Conservation (phyloP, 1,140 invertebrate genomes). For the Macrotrachela quadricornifera region DNA sequence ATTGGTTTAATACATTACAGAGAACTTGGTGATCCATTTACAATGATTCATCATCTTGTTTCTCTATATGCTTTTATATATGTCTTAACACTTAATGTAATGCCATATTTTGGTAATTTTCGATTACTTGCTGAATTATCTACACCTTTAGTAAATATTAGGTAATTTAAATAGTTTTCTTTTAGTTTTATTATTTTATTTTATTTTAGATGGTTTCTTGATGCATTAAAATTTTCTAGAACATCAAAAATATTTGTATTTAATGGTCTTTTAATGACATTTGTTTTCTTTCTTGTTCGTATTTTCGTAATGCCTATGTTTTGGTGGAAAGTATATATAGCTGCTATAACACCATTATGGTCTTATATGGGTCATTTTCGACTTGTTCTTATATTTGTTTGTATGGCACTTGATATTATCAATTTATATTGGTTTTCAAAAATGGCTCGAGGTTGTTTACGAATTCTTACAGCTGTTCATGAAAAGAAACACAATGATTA, state of each 20-base stretch:
- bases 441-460: conserved; percentile 14
- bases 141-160: conserved; percentile 25
- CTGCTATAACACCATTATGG: conserved; percentile 17
- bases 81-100: conserved; percentile 18
- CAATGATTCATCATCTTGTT: conserved; percentile 21
- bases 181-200: not conserved
- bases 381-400: conserved; percentile 17
- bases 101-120: conserved; percentile 25
- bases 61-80: conserved; percentile 17
- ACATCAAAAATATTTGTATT: conserved; percentile 15
- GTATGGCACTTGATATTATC: conserved; percentile 19
- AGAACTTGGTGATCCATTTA: conserved; percentile 20
- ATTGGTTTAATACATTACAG: conserved; percentile 14
- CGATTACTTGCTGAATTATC: conserved; percentile 25
- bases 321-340: conserved; percentile 19
- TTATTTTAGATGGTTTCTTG: conserved; percentile 20
- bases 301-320: conserved; percentile 20
- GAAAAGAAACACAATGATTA: too few species aligned
- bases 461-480: too few species aligned
- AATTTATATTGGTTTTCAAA: conserved; percentile 25
- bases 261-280: conserved; percentile 22
- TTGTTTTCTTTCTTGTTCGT: conserved; percentile 20
- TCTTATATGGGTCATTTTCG: conserved; percentile 17
- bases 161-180: conserved; percentile 11
- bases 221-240: conserved; percentile 16